phyloP scores from a whole-genome alignment of 2,888 invertebrate species.

The Phymatocera aterrima region DNA sequence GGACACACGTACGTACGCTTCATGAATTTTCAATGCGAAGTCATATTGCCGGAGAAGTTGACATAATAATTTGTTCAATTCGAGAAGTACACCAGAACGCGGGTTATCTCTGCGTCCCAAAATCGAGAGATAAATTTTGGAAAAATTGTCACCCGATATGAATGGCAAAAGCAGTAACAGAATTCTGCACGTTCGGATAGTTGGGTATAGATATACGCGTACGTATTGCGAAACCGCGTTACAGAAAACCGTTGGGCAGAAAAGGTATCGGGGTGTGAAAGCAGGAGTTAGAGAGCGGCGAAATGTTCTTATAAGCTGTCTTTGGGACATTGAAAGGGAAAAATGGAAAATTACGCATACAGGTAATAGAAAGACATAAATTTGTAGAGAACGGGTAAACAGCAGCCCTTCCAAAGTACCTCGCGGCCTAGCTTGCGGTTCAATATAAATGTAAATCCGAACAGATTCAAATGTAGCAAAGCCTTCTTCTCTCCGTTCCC shows the following conservation, averaged over 20 bases:
- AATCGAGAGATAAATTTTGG: no score
- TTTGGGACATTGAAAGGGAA: slow-evolving; percentile 22
- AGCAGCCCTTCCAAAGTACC: slow-evolving; percentile 52
- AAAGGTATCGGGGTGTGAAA: neutral
- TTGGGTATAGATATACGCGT: no score
- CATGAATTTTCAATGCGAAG: no score
- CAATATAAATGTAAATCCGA: slow-evolving; percentile 74
- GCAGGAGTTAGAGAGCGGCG: neutral
- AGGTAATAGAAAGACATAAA: slow-evolving; percentile 67
- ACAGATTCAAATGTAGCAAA: slow-evolving; percentile 68
- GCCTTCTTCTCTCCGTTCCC: slow-evolving; percentile 37
- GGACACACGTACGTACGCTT: no score
- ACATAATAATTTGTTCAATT: no score
- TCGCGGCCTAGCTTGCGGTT: slow-evolving; percentile 62
- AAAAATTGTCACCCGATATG: no score
- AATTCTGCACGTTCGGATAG: no score
- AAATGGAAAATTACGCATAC: slow-evolving; percentile 42
- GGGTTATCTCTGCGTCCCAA: no score
- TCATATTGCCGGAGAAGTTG: no score
- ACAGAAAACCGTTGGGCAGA: neutral
- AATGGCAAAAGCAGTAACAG: no score
- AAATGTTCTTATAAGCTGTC: slow-evolving; percentile 23
- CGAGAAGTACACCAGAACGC: no score
- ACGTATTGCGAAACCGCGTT: no score
- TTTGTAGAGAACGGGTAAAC: slow-evolving; percentile 64